Conservation (phyloP, 2,797 vertebrate genomes). For the Enteromius fasciolatus region DNA sequence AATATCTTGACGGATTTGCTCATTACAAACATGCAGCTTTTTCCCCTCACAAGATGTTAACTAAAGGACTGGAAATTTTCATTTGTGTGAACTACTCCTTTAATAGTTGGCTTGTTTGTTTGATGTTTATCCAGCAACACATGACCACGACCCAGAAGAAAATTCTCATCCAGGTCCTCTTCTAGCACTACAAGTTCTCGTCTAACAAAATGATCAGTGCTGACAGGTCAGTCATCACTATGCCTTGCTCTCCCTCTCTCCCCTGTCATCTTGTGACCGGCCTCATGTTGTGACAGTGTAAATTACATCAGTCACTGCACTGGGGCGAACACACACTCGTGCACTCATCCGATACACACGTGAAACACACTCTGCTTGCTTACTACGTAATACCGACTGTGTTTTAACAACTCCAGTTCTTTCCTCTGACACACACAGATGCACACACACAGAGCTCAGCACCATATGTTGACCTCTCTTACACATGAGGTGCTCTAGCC, state of each 20-base stretch:
- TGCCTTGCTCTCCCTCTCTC: constrained; percentile 34
- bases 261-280: constrained; percentile 40
- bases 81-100: not conserved
- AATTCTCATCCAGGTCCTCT: constrained; percentile 20
- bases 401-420: constrained; percentile 1
- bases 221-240: constrained; percentile 48
- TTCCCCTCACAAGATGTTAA: not conserved
- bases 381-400: constrained; percentile 3
- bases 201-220: constrained; percentile 31
- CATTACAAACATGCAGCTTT: not conserved
- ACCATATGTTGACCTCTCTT: constrained; percentile 58
- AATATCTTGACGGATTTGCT: not conserved
- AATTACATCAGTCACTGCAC: constrained; percentile 52
- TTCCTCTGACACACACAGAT: not conserved
- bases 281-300: constrained; percentile 53
- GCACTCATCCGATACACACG: constrained; percentile 23
- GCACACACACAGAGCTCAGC: constrained; percentile 21
- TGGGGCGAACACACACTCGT: constrained; percentile 28
- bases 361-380: constrained; percentile 20
- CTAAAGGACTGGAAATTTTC: not conserved
- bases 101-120: constrained; percentile 1
- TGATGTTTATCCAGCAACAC: constrained; percentile 1
- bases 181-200: constrained; percentile 27
- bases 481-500: constrained; percentile 52
- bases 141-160: not conserved